Base-by-base conservation (phyloP, 1,140 invertebrate genomes). In the Pinna nobilis region DNA sequence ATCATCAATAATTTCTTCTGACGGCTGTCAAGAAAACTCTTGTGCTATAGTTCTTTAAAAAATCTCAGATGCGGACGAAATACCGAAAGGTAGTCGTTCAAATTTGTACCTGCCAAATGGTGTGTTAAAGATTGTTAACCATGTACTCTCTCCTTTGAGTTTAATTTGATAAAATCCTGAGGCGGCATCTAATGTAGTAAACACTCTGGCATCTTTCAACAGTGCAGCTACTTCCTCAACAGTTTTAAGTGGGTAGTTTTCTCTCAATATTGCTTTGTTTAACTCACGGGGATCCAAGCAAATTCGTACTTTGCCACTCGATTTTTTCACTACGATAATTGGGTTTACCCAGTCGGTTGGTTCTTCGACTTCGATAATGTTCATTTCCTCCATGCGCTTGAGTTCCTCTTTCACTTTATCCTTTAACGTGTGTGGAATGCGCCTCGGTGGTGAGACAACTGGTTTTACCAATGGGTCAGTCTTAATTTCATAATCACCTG, bases 201-300 rank as follows among this genome's bases (percentile, higher is more conserved):
- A 79, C 15, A 39, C 30, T 35, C 70, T 69, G 2, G 70, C 61
- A 53, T 41, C 53, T 23, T 32, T 25, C 35, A 74, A 7, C 32
- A 59, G 65, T 1, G 60, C 15, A 13, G 66, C 51, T 5, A 72
- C 51, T 20, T 77, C 74, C 47, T 76, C 76, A 6, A 70, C 13
- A 3, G 77, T 78, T 18, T 53, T 72, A 30, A 76, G 37, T 28
- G 55, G 32, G 47, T 79, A 76, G 32, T 63, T 61, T 47, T 67
- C 53, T 41, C 88, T 72, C 77, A 86, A 87, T 11, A 91, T 86
- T 59, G 74, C 81, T 69, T 82, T 84, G 81, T 91, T 92, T 60
- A 92, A 80, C 55, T 90, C 84, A 49, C 74, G 80, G 2, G 90
- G 91, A 82, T 92, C 90, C 20, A 92, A 66, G 79, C 90, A 91